Evolutionary conservation across 2,113 vertebrate species (phyloP), one percentile per base, ranked within the genome.

Genomic region (Myrmophylax atrothorax): DNA sequence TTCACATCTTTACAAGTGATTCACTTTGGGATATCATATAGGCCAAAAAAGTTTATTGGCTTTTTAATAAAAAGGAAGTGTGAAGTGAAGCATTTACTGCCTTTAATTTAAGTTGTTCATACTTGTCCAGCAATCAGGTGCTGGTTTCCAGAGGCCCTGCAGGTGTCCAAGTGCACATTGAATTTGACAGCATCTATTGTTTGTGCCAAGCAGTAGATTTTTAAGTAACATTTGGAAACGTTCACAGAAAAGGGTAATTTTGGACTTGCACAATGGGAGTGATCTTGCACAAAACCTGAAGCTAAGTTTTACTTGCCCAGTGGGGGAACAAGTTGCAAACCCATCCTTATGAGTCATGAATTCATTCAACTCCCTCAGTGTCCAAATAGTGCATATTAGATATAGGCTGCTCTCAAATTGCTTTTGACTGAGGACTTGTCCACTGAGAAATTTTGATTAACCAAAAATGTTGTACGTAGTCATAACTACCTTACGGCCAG

Each of bases 1-100:
- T 82, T 75, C 87, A 88, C 55, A 56, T 95, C 72, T 88, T 94
- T 74, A 74, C 37, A 87, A 89, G 60, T 66, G 59, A 69, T 94
- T 87, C 77, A 69, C 47, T 93, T 58, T 37, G 33, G 68, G 74
- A 68, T 77, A 74, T 63, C 52, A 74, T 44, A 59, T 40, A 74
- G 33, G 63, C 67, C 50, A 86, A 87, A 88, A 89, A 89, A 6
- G 6, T 50, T 90, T 72, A 40, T 63, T 96, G 33, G 64, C 20
- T 64, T 80, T 94, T 94, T 95, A 93, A 93, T 94, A 90, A 93
- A 92, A 90, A 86, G 56, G 77, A 93, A 90, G 94, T 94, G 85
- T 93, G 88, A 95, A 53, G 72, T 96, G 93, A 97, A 94, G 72
- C 90, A 92, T 95, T 96, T 93, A 94, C 68, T 94, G 79, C 76